Evolutionary conservation across 1,140 invertebrate genomes (phyloP).

Genomic region (Drosophila rhopaloa): DNA sequence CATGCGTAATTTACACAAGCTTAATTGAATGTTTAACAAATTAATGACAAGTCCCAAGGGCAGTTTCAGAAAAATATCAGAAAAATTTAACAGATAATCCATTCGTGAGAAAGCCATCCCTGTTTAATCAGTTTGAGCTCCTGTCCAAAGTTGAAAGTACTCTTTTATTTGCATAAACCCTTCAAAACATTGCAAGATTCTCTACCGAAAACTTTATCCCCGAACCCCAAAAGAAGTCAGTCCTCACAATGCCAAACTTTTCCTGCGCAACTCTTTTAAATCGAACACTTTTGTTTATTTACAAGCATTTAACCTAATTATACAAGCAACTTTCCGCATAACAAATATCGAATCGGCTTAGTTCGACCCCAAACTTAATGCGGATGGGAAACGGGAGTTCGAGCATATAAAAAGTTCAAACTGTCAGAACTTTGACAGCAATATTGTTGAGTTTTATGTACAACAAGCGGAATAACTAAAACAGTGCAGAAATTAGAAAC

Average conservation of each 20-base stretch:
- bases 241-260: constrained; percentile 21
- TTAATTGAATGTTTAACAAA: constrained; percentile 46
- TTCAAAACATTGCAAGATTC: not conserved
- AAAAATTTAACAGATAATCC: not conserved
- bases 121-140: constrained; percentile 7
- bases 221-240: constrained; percentile 4
- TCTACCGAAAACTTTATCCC: not conserved
- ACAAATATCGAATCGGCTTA: constrained; percentile 22
- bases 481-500: constrained; percentile 58
- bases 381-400: constrained; percentile 5
- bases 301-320: constrained; percentile 52
- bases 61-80: not conserved
- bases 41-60: constrained; percentile 23
- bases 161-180: not conserved
- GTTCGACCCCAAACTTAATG: not conserved
- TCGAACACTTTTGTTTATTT: constrained; percentile 46
- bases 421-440: constrained; percentile 66
- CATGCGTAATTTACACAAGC: constrained; percentile 39
- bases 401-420: constrained; percentile 61
- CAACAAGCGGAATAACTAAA: constrained; percentile 52
- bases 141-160: constrained; percentile 12
- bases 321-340: constrained; percentile 33
- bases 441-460: constrained; percentile 76
- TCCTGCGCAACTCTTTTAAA: constrained; percentile 34
- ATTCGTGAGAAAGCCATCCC: not conserved